Conservation (phyloP, 2,113 vertebrate species). For the Antennarius striatus region DNA sequence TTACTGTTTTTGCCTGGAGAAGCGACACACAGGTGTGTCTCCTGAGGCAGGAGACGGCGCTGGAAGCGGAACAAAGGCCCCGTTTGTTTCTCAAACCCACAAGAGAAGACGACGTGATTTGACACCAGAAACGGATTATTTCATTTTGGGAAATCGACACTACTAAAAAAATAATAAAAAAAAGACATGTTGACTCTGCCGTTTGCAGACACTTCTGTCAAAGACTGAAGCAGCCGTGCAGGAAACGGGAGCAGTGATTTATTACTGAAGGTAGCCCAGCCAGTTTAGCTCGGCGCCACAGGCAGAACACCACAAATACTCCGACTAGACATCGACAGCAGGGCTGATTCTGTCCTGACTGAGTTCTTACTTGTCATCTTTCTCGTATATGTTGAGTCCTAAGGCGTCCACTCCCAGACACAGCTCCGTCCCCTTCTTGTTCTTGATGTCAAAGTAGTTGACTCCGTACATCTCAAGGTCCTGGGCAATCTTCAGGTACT, state of each 20-base stretch:
- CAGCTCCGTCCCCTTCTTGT: slow-evolving; percentile 96
- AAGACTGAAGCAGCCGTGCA: background rate
- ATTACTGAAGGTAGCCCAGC: slow-evolving; percentile 20
- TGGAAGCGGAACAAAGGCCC: too few relatives aligned
- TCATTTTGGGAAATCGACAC: too few relatives aligned
- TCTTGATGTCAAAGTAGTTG: slow-evolving; percentile 99
- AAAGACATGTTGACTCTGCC: background rate
- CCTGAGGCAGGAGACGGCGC: too few relatives aligned
- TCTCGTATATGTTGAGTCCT: slow-evolving; percentile 96
- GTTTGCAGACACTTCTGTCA: background rate
- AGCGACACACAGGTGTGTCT: too few relatives aligned
- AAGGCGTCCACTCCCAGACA: slow-evolving; percentile 95
- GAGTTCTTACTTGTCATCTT: slow-evolving; percentile 90
- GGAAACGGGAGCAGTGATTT: slow-evolving; percentile 35
- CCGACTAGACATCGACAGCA: background rate
- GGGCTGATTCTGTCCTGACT: too few relatives aligned
- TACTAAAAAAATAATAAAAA: too few relatives aligned
- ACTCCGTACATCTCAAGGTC: slow-evolving; percentile 99
- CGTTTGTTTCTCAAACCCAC: too few relatives aligned
- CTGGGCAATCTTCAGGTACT: slow-evolving; percentile 97
- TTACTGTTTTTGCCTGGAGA: too few relatives aligned
- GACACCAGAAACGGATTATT: too few relatives aligned
- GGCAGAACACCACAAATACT: background rate
- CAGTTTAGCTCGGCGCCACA: slow-evolving; percentile 31
- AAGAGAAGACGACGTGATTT: too few relatives aligned